phyloP scores from a whole-genome alignment of 2,113 vertebrate species.

The Cnemophilus loriae region DNA sequence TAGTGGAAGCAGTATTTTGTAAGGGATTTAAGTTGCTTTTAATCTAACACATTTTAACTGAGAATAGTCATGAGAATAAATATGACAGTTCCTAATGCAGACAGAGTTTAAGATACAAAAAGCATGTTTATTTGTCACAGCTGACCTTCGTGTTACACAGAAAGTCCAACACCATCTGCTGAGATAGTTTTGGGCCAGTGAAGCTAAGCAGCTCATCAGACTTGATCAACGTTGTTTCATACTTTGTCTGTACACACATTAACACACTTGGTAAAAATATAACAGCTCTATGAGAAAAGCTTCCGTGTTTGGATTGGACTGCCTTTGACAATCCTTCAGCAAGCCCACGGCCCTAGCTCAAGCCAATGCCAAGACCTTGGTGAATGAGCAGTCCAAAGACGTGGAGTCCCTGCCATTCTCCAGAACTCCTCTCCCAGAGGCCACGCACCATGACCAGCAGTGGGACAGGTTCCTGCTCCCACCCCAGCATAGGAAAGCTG shows the following conservation, averaged over 20 bases:
- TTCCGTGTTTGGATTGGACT: not conserved
- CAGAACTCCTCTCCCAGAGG: not conserved
- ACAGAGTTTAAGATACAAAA: not conserved
- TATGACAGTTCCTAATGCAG: not conserved
- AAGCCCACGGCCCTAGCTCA: accelerated
- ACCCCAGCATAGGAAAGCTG: not conserved
- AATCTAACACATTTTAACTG: not conserved
- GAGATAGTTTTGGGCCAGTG: not conserved
- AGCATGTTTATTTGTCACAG: not conserved
- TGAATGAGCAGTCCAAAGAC: not conserved
- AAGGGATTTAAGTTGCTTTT: not conserved
- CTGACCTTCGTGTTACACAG: not conserved
- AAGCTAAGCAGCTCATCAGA: not conserved
- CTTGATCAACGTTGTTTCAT: not conserved
- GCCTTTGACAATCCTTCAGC: not conserved
- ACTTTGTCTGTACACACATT: not conserved
- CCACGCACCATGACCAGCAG: accelerated
- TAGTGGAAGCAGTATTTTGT: not conserved
- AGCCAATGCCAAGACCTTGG: not conserved
- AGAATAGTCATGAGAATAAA: not conserved
- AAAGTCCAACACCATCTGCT: not conserved
- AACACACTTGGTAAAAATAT: not conserved
- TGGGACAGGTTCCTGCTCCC: not conserved
- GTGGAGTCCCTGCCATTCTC: not conserved
- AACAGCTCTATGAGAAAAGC: not conserved